Conservation (phyloP, 2,797 vertebrate species). For the Amblyopsis hoosieri region DNA sequence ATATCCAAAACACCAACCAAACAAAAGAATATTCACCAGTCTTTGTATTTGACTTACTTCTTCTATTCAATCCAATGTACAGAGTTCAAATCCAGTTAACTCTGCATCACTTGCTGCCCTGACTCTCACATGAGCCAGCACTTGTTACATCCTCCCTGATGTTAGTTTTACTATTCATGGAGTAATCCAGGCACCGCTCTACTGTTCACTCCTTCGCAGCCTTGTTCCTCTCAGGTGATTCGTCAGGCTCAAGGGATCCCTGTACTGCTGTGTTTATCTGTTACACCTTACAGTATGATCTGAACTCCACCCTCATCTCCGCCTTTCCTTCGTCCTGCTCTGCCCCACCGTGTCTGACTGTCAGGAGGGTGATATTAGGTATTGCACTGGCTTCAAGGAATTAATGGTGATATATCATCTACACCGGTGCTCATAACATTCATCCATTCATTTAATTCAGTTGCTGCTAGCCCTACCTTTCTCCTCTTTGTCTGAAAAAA, state of each 20-base stretch:
- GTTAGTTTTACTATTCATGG: not conserved
- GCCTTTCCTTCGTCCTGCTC: conserved; percentile 22
- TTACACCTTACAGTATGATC: conserved; percentile 51
- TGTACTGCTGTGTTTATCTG: conserved; percentile 56
- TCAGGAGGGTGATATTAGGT: not conserved
- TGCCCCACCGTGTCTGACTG: conserved; percentile 8
- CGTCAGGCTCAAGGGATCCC: conserved; percentile 54
- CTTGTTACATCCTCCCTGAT: conserved; percentile 11
- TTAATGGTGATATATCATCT: conserved; percentile 1
- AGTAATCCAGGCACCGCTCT: conserved; percentile 22
- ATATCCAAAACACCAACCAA: not conserved
- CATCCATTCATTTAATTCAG: conserved; percentile 17
- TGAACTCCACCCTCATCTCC: conserved; percentile 68
- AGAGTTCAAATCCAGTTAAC: conserved; percentile 18
- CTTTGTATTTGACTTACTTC: conserved; percentile 4
- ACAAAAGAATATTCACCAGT: conserved; percentile 41
- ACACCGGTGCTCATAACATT: not conserved
- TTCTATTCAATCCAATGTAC: conserved; percentile 16
- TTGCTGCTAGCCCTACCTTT: conserved; percentile 20
- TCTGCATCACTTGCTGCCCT: conserved; percentile 26
- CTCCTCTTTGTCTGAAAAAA: conserved; percentile 57
- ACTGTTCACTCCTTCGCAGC: conserved; percentile 45
- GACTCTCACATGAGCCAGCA: not conserved
- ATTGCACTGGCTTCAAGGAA: conserved; percentile 9
- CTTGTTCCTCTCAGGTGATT: conserved; percentile 37